Percentiles rank a stretch among this genome's conserved stretches.
These are phyloP conservation scores for Amblyjoppa proteus DNA, from an alignment of 2,888 invertebrate species.

Conservation along the genomic window DNA sequence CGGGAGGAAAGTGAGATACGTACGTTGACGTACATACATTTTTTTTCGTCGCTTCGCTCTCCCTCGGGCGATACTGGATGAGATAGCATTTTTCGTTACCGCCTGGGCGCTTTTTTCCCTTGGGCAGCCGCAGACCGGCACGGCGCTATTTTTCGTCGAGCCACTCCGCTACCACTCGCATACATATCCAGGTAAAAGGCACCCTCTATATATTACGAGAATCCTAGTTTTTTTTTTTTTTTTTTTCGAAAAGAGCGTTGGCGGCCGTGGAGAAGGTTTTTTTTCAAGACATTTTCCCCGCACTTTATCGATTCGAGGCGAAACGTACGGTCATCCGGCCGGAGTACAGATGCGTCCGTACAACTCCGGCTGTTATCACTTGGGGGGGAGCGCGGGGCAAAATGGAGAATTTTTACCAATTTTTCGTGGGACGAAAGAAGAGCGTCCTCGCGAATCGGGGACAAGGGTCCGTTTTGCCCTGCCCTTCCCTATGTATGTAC, in stretches of 20 bases:
- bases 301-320: conserved; percentile 39
- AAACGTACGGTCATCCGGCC: conserved; percentile 46
- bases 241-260: not conserved
- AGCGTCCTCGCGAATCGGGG: too few species aligned
- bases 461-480: too few species aligned
- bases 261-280: not conserved
- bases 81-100: conserved; percentile 61
- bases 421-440: too few species aligned
- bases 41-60: conserved; percentile 50
- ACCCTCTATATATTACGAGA: not conserved
- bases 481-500: not conserved
- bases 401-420: too few species aligned
- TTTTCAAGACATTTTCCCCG: conserved; percentile 43
- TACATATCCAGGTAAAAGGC: conserved; percentile 1
- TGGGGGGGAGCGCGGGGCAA: too few species aligned
- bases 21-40: conserved; percentile 31
- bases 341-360: not conserved
- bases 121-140: conserved; percentile 16
- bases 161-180: not conserved
- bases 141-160: conserved; percentile 42
- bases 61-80: conserved; percentile 57
- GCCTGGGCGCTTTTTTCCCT: conserved; percentile 26
- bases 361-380: conserved; percentile 19
- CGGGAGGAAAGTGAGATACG: not conserved
- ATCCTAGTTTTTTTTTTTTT: not conserved